These are phyloP conservation scores for Cybosia mesomella DNA, from an alignment of 2,888 invertebrate genomes.

Conservation along the genomic window DNA sequence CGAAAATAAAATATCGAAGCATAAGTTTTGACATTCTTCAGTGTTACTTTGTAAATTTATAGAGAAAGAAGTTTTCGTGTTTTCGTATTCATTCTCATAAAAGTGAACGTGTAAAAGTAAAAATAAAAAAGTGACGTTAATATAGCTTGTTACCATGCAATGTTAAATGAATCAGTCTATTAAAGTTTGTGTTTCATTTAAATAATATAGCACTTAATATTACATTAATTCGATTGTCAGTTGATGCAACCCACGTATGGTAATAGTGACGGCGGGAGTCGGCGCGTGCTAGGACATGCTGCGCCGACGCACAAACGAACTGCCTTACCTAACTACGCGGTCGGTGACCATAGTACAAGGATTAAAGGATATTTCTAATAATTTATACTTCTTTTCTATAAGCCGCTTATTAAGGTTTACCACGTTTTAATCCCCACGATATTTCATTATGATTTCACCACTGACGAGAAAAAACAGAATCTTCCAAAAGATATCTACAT, in stretches of 20 bases:
- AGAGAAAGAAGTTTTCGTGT: not conserved
- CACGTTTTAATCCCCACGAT: not conserved
- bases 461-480: no score
- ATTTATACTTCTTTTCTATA: not conserved
- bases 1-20: not conserved
- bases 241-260: conserved; percentile 68
- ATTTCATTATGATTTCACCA: no score
- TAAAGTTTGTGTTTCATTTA: conserved; percentile 40
- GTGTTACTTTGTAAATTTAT: not conserved
- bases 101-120: not conserved
- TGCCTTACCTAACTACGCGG: conserved; percentile 41
- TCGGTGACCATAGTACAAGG: conserved; percentile 27
- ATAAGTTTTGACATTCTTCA: not conserved
- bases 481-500: no score
- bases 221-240: conserved; percentile 68
- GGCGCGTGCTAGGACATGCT: conserved; percentile 61
- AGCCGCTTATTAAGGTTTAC: no score
- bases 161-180: conserved; percentile 45
- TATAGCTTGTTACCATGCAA: conserved; percentile 12
- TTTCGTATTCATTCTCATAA: not conserved
- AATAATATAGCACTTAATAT: conserved; percentile 49
- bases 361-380: conserved; percentile 3
- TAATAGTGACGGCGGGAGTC: conserved; percentile 63
- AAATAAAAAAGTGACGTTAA: conserved; percentile 6
- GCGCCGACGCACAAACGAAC: conserved; percentile 54